Evolutionary conservation across 2,113 vertebrate species (phyloP), one percentile per base, ranked within the genome.

Genomic region (Chaetops frenatus): DNA sequence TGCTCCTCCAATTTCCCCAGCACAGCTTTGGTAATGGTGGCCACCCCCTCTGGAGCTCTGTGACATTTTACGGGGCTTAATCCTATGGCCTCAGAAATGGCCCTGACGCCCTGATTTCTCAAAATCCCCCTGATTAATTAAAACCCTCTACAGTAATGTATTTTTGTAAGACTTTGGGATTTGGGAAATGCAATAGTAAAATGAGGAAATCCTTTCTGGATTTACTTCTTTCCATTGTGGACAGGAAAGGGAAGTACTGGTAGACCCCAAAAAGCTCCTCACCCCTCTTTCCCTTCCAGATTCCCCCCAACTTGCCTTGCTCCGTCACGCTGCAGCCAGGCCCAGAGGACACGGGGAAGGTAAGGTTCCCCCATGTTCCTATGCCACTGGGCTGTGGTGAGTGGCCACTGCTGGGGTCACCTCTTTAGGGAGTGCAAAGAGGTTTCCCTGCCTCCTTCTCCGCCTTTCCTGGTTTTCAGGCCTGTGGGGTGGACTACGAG

Each of bases 401-500:
- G 25, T 13, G 3, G 35, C 66, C 14, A 0, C 44, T 33, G 31
- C n/a, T 76, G 47, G 19, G 28, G 38, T 79, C 66, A 54, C 57
- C 57, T 71, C 45, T 11, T 33, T 4, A 6, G 28, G 29, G 28
- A 71, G 13, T 28, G 20, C 23, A 17, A 31, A 79, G 65, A 24
- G 23, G n/a, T 76, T 71, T 50, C 81, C 38, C 45, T 45, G 25
- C 25, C 66, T 70, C 67, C 62, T 62, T 20, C 66, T 70, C 35
- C 67, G 35, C 24, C 3, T 2, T 36, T 80, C 51, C 73, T 62
- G 38, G 36, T 91, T 93, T 70, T 65, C 86, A 99, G 99, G 99
- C 99, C 54, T 99, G 99, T 6, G 99, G 99, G 1, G 99, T 99
- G n/a, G 99, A 99, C 97, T 99, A 99, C 1, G 99, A 99, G 91